Conservation (phyloP, 1,140 invertebrate genomes). For the Archivesica marissinica region DNA sequence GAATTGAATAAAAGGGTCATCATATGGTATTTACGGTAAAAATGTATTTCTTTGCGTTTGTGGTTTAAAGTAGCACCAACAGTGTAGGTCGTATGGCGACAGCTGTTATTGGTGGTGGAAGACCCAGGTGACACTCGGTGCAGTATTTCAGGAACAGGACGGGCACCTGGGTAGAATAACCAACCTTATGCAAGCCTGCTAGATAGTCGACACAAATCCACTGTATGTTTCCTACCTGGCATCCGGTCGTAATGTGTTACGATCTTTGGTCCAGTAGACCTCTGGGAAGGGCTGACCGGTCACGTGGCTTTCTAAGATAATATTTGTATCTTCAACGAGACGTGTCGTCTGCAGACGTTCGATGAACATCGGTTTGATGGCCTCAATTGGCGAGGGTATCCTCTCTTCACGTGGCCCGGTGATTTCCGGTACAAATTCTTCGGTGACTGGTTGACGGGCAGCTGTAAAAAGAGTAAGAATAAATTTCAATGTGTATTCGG, state of each 20-base stretch:
- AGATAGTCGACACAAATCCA: too few relatives aligned
- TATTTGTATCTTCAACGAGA: constrained; percentile 78
- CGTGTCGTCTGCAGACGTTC: constrained; percentile 86
- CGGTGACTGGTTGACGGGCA: constrained; percentile 24
- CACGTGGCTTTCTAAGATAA: constrained; percentile 83
- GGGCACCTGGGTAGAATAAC: too few relatives aligned
- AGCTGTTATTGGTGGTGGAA: too few relatives aligned
- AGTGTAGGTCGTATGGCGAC: too few relatives aligned
- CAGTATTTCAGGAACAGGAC: too few relatives aligned
- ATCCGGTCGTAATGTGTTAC: constrained; percentile 77
- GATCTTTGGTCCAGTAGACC: constrained; percentile 84
- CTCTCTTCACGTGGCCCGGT: constrained; percentile 65
- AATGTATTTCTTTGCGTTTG: too few relatives aligned
- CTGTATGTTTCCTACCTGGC: constrained; percentile 78
- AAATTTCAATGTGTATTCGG: too few relatives aligned
- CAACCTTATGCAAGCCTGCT: too few relatives aligned
- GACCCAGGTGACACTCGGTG: too few relatives aligned
- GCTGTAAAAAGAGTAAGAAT: constrained; percentile 4
- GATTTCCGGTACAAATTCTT: constrained; percentile 53
- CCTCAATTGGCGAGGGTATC: constrained; percentile 67
- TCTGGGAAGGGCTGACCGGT: constrained; percentile 84
- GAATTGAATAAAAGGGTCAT: too few relatives aligned
- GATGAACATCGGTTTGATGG: constrained; percentile 76
- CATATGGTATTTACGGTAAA: too few relatives aligned
- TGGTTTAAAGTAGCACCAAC: too few relatives aligned